phyloP scores from a whole-genome alignment of 2,888 invertebrate genomes.

The Kuschelorhynchus macadamiae region DNA sequence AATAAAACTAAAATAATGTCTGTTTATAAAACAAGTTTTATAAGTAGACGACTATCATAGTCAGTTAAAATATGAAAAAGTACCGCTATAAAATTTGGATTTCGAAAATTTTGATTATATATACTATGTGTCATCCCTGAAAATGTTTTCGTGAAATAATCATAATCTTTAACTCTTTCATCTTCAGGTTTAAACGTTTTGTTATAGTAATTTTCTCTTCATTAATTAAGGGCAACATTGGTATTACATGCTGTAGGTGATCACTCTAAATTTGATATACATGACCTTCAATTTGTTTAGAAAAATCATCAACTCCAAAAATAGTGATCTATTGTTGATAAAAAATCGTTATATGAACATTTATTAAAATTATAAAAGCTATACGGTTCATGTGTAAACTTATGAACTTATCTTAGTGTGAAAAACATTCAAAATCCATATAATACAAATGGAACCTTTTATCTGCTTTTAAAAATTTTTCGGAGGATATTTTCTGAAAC shows the following conservation, averaged over 20 bases:
- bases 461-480: not conserved
- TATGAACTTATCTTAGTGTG: not conserved
- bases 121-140: not conserved
- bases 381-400: not conserved
- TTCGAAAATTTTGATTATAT: not conserved
- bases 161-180: not conserved
- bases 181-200: not conserved
- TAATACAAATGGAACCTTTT: not conserved
- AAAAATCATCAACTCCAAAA: too few species aligned
- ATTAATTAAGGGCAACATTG: not conserved
- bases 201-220: not conserved
- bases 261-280: not conserved
- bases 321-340: constrained; percentile 4
- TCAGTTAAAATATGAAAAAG: not conserved
- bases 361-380: not conserved
- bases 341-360: constrained; percentile 4
- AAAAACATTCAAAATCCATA: not conserved
- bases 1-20: too few species aligned
- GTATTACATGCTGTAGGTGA: constrained; percentile 6
- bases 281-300: not conserved
- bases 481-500: not conserved
- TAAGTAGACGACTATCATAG: not conserved
- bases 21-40: too few species aligned
- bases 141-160: constrained; percentile 2
- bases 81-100: not conserved